Percentiles rank a stretch among this genome's conserved stretches.
Evolutionary conservation across 2,888 invertebrate species (phyloP).

Genomic region (Heliconius hortense): DNA sequence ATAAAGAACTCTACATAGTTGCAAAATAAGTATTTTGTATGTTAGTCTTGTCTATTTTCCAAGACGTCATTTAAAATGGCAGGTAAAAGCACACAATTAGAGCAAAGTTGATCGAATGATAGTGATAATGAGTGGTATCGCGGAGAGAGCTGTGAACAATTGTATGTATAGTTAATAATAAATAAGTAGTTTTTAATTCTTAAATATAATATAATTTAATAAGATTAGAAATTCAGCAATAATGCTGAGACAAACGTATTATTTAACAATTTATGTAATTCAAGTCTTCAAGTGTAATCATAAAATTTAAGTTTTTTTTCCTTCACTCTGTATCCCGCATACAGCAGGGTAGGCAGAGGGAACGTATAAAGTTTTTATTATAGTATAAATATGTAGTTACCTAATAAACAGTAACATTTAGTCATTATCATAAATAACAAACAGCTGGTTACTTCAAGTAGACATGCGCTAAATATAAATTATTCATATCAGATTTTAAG

Average conservation of each 20-base stretch:
- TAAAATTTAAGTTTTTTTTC: not conserved
- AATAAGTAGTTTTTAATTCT: slow-evolving; percentile 20
- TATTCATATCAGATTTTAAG: slow-evolving; percentile 5
- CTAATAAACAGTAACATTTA: not conserved
- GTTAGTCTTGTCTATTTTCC: slow-evolving; percentile 28
- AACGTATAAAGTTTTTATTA: no score
- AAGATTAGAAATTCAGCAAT: not conserved
- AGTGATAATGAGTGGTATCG: slow-evolving; percentile 65
- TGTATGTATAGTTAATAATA: not conserved
- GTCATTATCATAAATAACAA: not conserved
- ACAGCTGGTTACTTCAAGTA: not conserved
- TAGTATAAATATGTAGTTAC: no score
- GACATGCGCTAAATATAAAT: not conserved
- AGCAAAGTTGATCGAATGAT: slow-evolving; percentile 68
- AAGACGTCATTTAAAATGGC: slow-evolving; percentile 36
- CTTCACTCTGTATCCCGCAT: no score
- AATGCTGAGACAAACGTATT: not conserved
- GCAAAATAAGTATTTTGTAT: slow-evolving; percentile 24
- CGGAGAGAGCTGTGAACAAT: slow-evolving; percentile 61
- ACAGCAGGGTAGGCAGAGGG: no score
- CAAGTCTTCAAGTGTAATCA: no score
- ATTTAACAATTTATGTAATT: not conserved
- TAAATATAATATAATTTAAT: not conserved
- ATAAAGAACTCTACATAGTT: slow-evolving; percentile 17
- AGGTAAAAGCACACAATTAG: slow-evolving; percentile 66